These are phyloP conservation scores for Halictus quadricinctus DNA, from an alignment of 2,888 invertebrate genomes.

Conservation along the genomic window DNA sequence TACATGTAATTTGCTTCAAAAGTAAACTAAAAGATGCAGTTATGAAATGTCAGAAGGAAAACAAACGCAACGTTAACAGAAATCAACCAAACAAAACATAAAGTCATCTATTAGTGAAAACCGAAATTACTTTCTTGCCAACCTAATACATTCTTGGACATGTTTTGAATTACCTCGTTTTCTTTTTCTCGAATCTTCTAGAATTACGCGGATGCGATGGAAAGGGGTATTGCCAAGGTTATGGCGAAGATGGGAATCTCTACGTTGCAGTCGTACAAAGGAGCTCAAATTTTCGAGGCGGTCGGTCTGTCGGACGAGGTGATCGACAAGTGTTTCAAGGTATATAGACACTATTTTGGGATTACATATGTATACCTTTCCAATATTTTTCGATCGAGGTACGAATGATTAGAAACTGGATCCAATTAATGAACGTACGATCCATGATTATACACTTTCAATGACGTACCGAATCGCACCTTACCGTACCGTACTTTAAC, in stretches of 20 bases:
- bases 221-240: constrained; percentile 94
- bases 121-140: too few species aligned
- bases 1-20: too few species aligned
- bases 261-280: constrained; percentile 98
- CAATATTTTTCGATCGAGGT: not conserved
- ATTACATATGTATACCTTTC: not conserved
- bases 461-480: constrained; percentile 61
- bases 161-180: not conserved
- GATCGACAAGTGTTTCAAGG: constrained; percentile 95
- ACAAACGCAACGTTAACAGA: too few species aligned
- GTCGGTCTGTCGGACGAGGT: constrained; percentile 97
- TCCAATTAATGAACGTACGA: constrained; percentile 76
- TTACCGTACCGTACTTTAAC: not conserved
- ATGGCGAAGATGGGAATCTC: constrained; percentile 99
- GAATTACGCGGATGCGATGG: constrained; percentile 95
- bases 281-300: constrained; percentile 99
- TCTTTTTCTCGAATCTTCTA: constrained; percentile 65
- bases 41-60: too few species aligned
- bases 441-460: constrained; percentile 70
- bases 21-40: too few species aligned
- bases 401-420: constrained; percentile 75
- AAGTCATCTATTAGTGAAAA: too few species aligned
- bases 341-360: constrained; percentile 84
- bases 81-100: too few species aligned
- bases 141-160: not conserved